These are phyloP conservation scores for Oophaga sylvatica DNA, from an alignment of 2,797 vertebrate species.

Conservation along the genomic window DNA sequence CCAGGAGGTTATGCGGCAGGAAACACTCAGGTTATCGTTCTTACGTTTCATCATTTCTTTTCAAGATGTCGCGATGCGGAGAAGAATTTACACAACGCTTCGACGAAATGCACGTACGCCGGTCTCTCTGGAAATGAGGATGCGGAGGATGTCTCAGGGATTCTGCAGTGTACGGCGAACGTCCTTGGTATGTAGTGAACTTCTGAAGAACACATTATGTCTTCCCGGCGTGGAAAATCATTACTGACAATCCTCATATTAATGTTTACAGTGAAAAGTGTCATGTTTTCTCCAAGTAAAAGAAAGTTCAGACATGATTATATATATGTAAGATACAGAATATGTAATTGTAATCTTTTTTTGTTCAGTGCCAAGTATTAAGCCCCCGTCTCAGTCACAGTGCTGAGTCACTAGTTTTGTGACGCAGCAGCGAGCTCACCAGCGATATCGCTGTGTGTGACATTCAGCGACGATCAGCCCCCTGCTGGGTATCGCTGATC, in stretches of 20 bases:
- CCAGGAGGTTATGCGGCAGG: conserved; percentile 15
- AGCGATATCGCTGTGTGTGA: too few species aligned
- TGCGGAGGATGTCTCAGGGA: conserved; percentile 89
- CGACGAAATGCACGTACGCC: conserved; percentile 86
- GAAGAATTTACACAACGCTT: conserved; percentile 80
- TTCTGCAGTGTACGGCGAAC: conserved; percentile 91
- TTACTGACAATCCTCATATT: not conserved
- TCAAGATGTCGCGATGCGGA: conserved; percentile 85
- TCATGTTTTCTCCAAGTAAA: not conserved
- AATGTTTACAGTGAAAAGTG: not conserved
- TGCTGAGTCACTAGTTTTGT: too few species aligned
- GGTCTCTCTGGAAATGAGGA: conserved; percentile 87
- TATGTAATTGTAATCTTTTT: not conserved
- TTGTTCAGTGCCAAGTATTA: too few species aligned
- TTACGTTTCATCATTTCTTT: conserved; percentile 63
- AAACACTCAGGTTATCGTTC: conserved; percentile 2
- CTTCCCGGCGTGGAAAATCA: not conserved
- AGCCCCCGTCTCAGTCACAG: too few species aligned
- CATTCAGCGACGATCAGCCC: too few species aligned
- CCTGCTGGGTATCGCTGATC: too few species aligned
- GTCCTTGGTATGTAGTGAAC: conserved; percentile 81
- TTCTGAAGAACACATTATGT: not conserved
- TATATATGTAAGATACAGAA: not conserved
- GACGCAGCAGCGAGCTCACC: too few species aligned
- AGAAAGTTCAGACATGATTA: not conserved